Conservation (phyloP, 2,888 invertebrate species). For the Campaea margaritaria region DNA sequence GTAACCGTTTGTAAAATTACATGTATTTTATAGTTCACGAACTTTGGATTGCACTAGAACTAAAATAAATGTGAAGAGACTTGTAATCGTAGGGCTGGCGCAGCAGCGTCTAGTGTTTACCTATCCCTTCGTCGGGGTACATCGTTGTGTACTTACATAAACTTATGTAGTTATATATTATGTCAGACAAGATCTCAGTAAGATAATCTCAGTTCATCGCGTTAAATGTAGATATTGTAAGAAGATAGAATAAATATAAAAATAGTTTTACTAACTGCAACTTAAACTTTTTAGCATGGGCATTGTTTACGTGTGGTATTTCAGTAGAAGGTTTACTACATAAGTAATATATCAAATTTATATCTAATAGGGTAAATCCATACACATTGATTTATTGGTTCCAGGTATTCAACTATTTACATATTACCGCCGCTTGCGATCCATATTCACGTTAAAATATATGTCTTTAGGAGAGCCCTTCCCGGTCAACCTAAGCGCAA, state of each 20-base stretch:
- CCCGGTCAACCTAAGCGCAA: too few species aligned
- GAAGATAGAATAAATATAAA: not conserved
- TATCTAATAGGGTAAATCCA: too few species aligned
- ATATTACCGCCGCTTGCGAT: too few species aligned
- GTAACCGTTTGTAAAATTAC: slow-evolving; percentile 43
- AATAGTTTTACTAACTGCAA: not conserved
- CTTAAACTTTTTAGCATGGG: not conserved
- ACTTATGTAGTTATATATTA: slow-evolving; percentile 17
- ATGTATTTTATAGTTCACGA: too few species aligned
- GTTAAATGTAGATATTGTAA: slow-evolving; percentile 6
- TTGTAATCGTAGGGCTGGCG: slow-evolving; percentile 38
- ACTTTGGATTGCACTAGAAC: not conserved
- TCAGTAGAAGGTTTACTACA: too few species aligned
- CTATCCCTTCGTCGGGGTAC: slow-evolving; percentile 31
- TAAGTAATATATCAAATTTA: too few species aligned
- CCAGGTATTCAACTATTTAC: too few species aligned
- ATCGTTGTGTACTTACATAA: slow-evolving; percentile 32
- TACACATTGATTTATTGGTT: too few species aligned
- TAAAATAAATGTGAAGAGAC: not conserved
- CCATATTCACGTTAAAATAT: too few species aligned
- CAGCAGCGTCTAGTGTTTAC: slow-evolving; percentile 24
- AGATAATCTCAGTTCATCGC: slow-evolving; percentile 36
- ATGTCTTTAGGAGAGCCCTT: too few species aligned
- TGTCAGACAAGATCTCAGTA: slow-evolving; percentile 45
- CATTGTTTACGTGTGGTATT: not conserved